phyloP scores from a whole-genome alignment of 2,888 invertebrate genomes.

The Caenorhabditis virilis region DNA sequence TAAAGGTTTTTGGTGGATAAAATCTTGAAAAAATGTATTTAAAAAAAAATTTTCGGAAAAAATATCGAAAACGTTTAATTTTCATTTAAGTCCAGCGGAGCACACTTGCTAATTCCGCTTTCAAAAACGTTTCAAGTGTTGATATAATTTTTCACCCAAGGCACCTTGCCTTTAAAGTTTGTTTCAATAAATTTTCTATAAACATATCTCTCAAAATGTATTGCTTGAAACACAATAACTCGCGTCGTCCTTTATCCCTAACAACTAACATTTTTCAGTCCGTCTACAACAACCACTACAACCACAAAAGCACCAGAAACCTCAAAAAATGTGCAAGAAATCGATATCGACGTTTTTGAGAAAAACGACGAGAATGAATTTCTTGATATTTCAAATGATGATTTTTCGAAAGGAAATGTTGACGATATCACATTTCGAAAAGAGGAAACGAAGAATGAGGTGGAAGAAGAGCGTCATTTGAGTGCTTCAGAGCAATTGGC shows the following conservation, averaged over 20 bases:
- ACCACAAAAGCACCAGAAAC: not conserved
- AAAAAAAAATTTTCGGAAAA: too few relatives aligned
- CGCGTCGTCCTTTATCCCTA: slow-evolving; percentile 1
- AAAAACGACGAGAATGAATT: not conserved
- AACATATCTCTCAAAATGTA: too few relatives aligned
- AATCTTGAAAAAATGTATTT: too few relatives aligned
- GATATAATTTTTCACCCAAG: too few relatives aligned
- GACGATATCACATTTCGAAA: not conserved
- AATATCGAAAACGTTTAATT: too few relatives aligned
- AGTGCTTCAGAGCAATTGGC: not conserved
- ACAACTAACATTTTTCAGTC: not conserved
- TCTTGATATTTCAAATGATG: not conserved
- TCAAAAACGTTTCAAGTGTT: too few relatives aligned
- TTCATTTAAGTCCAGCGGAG: too few relatives aligned
- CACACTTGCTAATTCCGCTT: too few relatives aligned
- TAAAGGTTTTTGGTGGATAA: too few relatives aligned
- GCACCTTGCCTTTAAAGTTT: too few relatives aligned
- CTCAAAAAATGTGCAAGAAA: not conserved
- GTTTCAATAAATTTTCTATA: too few relatives aligned
- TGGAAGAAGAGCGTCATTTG: not conserved
- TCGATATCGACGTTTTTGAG: not conserved
- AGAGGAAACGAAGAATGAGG: not conserved
- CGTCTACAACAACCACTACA: not conserved
- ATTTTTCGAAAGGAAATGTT: not conserved
- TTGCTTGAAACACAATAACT: too few relatives aligned